Evolutionary conservation across 1,140 invertebrate genomes (phyloP).

Genomic region (Drosophila leontia): DNA sequence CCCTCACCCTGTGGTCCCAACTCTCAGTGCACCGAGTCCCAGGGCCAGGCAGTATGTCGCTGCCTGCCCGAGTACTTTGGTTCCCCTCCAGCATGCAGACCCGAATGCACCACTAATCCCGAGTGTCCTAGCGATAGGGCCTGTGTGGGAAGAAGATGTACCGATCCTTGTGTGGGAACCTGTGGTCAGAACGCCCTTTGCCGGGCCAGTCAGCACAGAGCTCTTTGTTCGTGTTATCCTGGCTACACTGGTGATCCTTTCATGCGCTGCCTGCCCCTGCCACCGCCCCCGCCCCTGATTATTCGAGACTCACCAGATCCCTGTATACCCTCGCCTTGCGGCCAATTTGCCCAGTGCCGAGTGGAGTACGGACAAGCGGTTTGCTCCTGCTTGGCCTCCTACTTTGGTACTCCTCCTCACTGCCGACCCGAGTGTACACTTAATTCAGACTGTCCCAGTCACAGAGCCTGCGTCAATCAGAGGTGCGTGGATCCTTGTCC

Average conservation of each 20-base stretch:
- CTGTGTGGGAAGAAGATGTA: slow-evolving; percentile 92
- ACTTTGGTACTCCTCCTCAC: slow-evolving; percentile 90
- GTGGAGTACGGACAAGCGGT: slow-evolving; percentile 87
- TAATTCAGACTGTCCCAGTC: slow-evolving; percentile 90
- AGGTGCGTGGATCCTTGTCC: slow-evolving; percentile 93
- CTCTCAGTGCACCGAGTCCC: slow-evolving; percentile 88
- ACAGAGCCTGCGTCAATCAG: slow-evolving; percentile 91
- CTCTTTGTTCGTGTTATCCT: slow-evolving; percentile 90
- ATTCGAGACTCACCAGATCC: slow-evolving; percentile 85
- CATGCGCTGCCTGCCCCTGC: slow-evolving; percentile 88
- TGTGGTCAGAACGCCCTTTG: slow-evolving; percentile 95
- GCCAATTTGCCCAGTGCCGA: slow-evolving; percentile 86
- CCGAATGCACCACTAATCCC: slow-evolving; percentile 93
- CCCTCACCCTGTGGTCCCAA: slow-evolving; percentile 92
- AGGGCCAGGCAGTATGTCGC: slow-evolving; percentile 88
- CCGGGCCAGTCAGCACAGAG: slow-evolving; percentile 91
- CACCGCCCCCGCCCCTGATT: slow-evolving; percentile 85
- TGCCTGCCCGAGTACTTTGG: slow-evolving; percentile 90
- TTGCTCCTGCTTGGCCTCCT: slow-evolving; percentile 89
- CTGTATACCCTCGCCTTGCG: slow-evolving; percentile 92
- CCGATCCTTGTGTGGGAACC: slow-evolving; percentile 91
- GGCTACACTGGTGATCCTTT: slow-evolving; percentile 92
- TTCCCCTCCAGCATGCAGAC: slow-evolving; percentile 90
- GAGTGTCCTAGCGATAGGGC: slow-evolving; percentile 92
- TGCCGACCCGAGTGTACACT: slow-evolving; percentile 90